A percentile compares a stretch with the other conserved stretches of the same genome.
phyloP scores from a whole-genome alignment of 1,140 invertebrate species.

The Papilio glaucus region DNA sequence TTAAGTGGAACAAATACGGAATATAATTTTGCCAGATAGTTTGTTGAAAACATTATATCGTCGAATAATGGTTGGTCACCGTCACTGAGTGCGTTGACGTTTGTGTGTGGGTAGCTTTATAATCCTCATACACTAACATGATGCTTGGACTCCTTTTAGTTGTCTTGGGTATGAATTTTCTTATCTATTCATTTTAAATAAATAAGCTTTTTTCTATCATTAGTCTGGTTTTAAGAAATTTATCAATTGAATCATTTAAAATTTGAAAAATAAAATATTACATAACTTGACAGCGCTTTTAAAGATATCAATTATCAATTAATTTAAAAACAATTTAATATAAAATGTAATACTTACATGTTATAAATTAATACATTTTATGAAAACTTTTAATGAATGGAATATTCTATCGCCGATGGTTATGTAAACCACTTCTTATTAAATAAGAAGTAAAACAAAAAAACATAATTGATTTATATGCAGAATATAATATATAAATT shows the following conservation, averaged over 20 bases:
- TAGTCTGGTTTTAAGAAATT: not conserved
- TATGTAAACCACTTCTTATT: too few relatives aligned
- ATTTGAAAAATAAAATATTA: not conserved
- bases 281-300: too few relatives aligned
- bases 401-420: too few relatives aligned
- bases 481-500: too few relatives aligned
- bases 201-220: not conserved
- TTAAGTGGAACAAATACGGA: constrained; percentile 34
- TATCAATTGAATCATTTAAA: too few relatives aligned
- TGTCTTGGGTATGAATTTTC: constrained; percentile 26
- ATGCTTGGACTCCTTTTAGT: constrained; percentile 17
- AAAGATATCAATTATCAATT: too few relatives aligned
- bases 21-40: constrained; percentile 19
- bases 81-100: constrained; percentile 3
- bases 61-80: constrained; percentile 14
- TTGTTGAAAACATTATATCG: not conserved
- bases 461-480: too few relatives aligned
- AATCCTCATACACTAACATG: constrained; percentile 9
- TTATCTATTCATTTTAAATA: not conserved
- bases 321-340: too few relatives aligned
- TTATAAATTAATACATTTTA: too few relatives aligned
- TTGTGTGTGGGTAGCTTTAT: constrained; percentile 21
- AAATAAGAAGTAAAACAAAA: too few relatives aligned
- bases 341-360: too few relatives aligned
- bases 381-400: too few relatives aligned